Conservation (phyloP, 2,113 vertebrate genomes). For the Platysternon megacephalum region DNA sequence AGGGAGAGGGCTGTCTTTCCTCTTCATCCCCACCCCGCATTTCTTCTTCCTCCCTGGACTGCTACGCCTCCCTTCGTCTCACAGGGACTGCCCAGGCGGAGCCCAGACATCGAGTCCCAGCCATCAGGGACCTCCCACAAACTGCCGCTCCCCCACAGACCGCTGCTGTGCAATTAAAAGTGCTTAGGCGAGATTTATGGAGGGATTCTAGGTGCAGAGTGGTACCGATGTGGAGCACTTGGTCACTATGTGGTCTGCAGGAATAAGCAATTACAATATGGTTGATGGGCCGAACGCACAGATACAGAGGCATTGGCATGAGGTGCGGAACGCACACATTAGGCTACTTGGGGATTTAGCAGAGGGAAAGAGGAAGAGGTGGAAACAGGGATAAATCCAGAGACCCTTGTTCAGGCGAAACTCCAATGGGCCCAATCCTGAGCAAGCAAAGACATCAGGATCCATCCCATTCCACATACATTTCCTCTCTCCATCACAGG, state of each 20-base stretch:
- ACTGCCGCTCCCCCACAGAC: background rate
- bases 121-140: background rate
- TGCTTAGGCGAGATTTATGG: constrained; percentile 45
- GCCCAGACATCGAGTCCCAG: background rate
- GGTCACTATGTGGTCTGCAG: constrained; percentile 36
- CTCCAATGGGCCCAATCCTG: background rate
- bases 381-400: background rate
- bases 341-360: background rate
- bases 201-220: constrained; percentile 48
- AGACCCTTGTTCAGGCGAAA: background rate
- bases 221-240: constrained; percentile 14
- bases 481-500: background rate
- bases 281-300: constrained; percentile 40
- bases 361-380: background rate
- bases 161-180: constrained; percentile 48
- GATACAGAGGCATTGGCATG: background rate
- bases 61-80: background rate
- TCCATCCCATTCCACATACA: background rate
- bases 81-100: background rate
- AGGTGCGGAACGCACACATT: background rate
- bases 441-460: background rate
- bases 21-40: background rate
- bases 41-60: background rate
- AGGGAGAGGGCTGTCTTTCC: background rate
- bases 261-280: constrained; percentile 60